These are phyloP conservation scores for Pterophyllum scalare DNA, from an alignment of 2,113 vertebrate genomes.

Conservation along the genomic window DNA sequence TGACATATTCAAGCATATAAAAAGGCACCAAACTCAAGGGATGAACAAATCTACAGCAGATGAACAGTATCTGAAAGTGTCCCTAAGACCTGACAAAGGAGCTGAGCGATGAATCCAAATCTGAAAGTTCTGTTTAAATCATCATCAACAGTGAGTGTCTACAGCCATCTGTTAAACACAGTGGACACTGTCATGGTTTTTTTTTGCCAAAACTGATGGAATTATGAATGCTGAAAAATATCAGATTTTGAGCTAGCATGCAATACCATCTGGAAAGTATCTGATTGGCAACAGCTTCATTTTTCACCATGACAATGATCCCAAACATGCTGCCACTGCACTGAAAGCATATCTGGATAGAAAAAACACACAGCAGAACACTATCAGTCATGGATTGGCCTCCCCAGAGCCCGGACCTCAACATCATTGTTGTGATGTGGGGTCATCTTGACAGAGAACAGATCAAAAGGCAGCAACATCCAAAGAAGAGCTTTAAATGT, in stretches of 20 bases:
- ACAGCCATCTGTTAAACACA: not conserved
- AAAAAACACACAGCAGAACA: not conserved
- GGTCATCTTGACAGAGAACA: not conserved
- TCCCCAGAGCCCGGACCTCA: not conserved
- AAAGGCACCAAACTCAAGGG: too few relatives aligned
- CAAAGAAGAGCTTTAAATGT: not conserved
- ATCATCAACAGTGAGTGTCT: too few relatives aligned
- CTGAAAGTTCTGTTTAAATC: too few relatives aligned
- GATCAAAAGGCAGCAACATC: not conserved
- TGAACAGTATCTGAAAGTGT: too few relatives aligned
- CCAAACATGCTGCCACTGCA: not conserved
- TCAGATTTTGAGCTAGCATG: not conserved
- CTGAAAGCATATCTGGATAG: not conserved
- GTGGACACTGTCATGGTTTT: not conserved
- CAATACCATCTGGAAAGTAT: too few relatives aligned
- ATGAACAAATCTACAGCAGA: too few relatives aligned
- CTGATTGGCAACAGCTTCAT: not conserved
- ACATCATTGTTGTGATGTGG: not conserved
- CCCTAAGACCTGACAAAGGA: too few relatives aligned
- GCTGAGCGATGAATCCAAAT: too few relatives aligned
- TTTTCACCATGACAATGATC: not conserved
- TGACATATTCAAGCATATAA: too few relatives aligned
- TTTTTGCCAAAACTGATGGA: not conserved
- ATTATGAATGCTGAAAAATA: not conserved
- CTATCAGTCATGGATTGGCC: not conserved